These are phyloP conservation scores for Aeoliscus strigatus DNA, from an alignment of 2,797 vertebrate species.

Conservation along the genomic window DNA sequence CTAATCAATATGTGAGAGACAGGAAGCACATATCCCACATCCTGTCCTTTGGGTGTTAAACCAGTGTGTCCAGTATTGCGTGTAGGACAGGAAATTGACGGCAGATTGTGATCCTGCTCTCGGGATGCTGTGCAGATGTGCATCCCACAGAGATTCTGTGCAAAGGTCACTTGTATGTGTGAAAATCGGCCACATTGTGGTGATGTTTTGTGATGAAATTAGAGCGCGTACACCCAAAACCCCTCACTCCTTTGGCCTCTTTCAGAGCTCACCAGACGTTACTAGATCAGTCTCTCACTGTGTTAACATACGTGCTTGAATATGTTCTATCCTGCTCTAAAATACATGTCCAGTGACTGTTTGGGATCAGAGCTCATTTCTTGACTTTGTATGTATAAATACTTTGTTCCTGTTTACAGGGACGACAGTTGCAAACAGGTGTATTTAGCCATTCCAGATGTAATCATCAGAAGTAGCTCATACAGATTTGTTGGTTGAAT, in stretches of 20 bases:
- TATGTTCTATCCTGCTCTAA: too few relatives aligned
- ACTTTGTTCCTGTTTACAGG: too few relatives aligned
- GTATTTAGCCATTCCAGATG: too few relatives aligned
- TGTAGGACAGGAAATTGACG: conserved; percentile 36
- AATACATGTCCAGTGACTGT: too few relatives aligned
- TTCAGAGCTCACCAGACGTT: conserved; percentile 23
- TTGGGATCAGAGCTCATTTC: too few relatives aligned
- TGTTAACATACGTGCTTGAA: too few relatives aligned
- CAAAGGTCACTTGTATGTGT: conserved; percentile 7
- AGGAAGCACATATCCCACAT: conserved; percentile 13
- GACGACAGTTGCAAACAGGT: too few relatives aligned
- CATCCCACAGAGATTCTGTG: neutral
- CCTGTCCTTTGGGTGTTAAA: conserved; percentile 25
- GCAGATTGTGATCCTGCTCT: conserved; percentile 23
- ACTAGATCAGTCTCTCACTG: too few relatives aligned
- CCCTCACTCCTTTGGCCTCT: conserved; percentile 3
- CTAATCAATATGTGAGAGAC: conserved; percentile 7
- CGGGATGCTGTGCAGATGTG: conserved; percentile 45
- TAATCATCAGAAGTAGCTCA: too few relatives aligned
- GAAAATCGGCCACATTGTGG: conserved; percentile 2
- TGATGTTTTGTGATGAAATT: neutral
- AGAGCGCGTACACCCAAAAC: neutral
- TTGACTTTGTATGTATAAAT: too few relatives aligned
- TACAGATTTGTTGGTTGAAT: too few relatives aligned
- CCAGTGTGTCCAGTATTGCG: conserved; percentile 11